Conservation (phyloP, 2,113 vertebrate species). For the Tragelaphus buxtoni region DNA sequence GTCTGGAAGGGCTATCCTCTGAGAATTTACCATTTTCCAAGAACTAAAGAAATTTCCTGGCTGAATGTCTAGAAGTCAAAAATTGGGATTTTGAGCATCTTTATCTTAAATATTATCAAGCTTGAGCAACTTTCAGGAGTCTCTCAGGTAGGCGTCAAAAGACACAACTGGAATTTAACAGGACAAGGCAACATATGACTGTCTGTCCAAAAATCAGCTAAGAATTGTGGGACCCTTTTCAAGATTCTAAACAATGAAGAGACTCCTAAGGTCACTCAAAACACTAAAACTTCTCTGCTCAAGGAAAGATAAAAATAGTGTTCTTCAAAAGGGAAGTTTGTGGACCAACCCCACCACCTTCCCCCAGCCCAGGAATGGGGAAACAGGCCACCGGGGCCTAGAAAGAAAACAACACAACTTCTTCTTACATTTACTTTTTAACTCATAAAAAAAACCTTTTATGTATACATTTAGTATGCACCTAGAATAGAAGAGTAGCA, state of each 20-base stretch:
- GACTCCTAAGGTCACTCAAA: neutral
- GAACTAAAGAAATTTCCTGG: slow-evolving; percentile 58
- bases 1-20: slow-evolving; percentile 43
- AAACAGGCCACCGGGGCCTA: neutral
- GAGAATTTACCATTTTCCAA: slow-evolving; percentile 65
- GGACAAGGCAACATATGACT: neutral
- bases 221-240: neutral
- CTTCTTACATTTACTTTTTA: neutral
- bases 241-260: neutral
- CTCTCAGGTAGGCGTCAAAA: neutral
- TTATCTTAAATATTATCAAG: slow-evolving; percentile 47
- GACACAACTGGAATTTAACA: neutral
- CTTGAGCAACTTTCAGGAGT: neutral
- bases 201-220: neutral
- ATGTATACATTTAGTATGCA: neutral
- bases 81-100: slow-evolving; percentile 13
- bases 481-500: neutral
- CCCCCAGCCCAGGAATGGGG: neutral
- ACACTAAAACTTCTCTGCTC: neutral
- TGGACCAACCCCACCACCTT: neutral
- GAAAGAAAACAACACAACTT: neutral
- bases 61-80: slow-evolving; percentile 55
- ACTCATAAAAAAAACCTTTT: neutral
- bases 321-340: neutral
- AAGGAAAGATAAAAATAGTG: neutral